Evolutionary conservation across 2,113 vertebrate genomes (phyloP), one percentile per base, ranked within the genome.

Genomic region (Urocolius indicus): DNA sequence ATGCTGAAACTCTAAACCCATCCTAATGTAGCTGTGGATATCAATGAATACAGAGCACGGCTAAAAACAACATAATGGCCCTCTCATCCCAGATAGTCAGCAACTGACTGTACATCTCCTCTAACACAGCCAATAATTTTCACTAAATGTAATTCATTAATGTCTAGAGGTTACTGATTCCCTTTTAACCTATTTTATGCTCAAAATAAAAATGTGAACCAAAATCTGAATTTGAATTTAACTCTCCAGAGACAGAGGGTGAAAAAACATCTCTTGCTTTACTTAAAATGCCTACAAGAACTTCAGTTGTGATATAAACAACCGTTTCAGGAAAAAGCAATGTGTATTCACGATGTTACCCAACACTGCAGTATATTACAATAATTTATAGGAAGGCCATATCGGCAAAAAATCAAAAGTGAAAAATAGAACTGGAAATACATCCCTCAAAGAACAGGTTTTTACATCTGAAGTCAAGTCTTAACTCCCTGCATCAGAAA

Each of bases 401-500:
- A 30, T 62, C 58, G 85, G 21, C 10, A 77, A 77, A 90, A 66
- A 73, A 82, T 30, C 32, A 48, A 34, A 22, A 68, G 13, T 66
- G 61, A 91, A 16, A 82, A 92, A 68, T 2, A 66, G 27, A 67
- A 82, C 30, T 61, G 18, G 49, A 81, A 81, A 75, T 54, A 84
- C 3, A 79, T 36, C 9, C 26, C 16, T 30, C 54, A 43, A 86
- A 76, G 69, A 71, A 78, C 13, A 62, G 38, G 4, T 90, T 92
- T 87, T 66, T 73, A 62, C 14, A 68, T 81, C 45, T 84, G 48
- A 93, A 95, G 74, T 19, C 23, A 84, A 81, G 32, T 32, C 65
- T 74, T 41, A 81, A 93, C 77, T 74, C n/a, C 59, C 49, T 84
- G 73, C 51, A 79, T 93, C 79, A 75, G 79, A 78, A 91, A 91